These are phyloP conservation scores for Scaptomyza tumidula DNA, from an alignment of 2,888 invertebrate genomes.

Conservation along the genomic window DNA sequence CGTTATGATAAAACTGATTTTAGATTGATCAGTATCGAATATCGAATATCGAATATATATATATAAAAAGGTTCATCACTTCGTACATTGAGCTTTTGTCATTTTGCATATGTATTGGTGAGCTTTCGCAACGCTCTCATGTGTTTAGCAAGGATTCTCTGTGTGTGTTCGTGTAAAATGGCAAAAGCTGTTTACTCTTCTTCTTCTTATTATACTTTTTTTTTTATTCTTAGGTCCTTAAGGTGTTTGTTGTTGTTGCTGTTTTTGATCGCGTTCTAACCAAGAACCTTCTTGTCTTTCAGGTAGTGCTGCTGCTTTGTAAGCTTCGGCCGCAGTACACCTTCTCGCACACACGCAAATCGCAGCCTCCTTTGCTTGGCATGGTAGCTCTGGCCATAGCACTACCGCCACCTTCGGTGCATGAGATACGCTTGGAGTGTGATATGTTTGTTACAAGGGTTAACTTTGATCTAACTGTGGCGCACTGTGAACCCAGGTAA, in stretches of 20 bases:
- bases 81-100: conserved; percentile 19
- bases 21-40: conserved; percentile 85
- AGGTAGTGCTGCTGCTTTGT: conserved; percentile 97
- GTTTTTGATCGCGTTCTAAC: background rate
- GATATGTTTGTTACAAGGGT: conserved; percentile 98
- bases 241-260: background rate
- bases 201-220: background rate
- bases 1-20: conserved; percentile 81
- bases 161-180: conserved; percentile 16
- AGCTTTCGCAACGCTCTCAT: conserved; percentile 13
- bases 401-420: conserved; percentile 97
- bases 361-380: conserved; percentile 93
- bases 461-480: conserved; percentile 97
- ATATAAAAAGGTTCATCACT: conserved; percentile 50
- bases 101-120: conserved; percentile 18
- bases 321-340: conserved; percentile 96
- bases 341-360: conserved; percentile 95
- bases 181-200: conserved; percentile 23
- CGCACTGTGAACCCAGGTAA: conserved; percentile 98
- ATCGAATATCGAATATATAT: background rate
- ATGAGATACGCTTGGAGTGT: conserved; percentile 97
- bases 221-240: conserved; percentile 1
- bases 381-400: conserved; percentile 98
- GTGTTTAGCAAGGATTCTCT: background rate
- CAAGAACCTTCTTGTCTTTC: conserved; percentile 3